Evolutionary conservation across 2,113 vertebrate species (phyloP).

Genomic region (Sapayoa aenigma): DNA sequence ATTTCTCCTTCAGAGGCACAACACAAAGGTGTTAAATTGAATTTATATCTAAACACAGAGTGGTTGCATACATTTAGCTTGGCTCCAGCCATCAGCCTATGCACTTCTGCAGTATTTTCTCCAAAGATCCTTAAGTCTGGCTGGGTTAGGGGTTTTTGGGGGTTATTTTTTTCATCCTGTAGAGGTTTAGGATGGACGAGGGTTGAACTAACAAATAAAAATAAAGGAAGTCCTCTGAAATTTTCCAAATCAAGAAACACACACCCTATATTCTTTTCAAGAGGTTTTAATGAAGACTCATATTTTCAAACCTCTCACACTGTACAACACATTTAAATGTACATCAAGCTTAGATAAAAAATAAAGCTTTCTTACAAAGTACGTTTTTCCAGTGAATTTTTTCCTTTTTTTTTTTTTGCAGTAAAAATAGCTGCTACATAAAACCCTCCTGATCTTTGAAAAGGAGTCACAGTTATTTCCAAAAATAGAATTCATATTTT

Average conservation of each 20-base stretch:
- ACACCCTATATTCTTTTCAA: neutral
- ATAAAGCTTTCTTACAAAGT: constrained; percentile 79
- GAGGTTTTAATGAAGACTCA: constrained; percentile 38
- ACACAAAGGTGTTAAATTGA: neutral
- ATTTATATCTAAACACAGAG: neutral
- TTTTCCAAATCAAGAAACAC: neutral
- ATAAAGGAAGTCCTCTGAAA: neutral
- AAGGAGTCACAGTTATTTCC: constrained; percentile 75
- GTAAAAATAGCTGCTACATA: constrained; percentile 84
- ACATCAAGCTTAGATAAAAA: constrained; percentile 72
- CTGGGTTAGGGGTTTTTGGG: neutral
- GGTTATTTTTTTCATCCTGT: neutral
- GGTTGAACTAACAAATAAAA: neutral
- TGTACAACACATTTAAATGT: constrained; percentile 31
- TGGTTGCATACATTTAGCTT: neutral
- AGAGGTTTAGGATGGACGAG: neutral
- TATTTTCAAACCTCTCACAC: constrained; percentile 32
- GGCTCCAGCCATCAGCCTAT: neutral
- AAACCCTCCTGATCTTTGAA: constrained; percentile 75
- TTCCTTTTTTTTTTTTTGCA: constrained; percentile 65
- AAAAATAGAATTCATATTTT: constrained; percentile 80
- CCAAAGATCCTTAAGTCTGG: fast-evolving
- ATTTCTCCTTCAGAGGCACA: neutral
- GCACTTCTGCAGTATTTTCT: neutral
- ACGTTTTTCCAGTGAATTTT: constrained; percentile 73